These are phyloP conservation scores for Plodia interpunctella DNA, from an alignment of 1,140 invertebrate species.

Conservation along the genomic window DNA sequence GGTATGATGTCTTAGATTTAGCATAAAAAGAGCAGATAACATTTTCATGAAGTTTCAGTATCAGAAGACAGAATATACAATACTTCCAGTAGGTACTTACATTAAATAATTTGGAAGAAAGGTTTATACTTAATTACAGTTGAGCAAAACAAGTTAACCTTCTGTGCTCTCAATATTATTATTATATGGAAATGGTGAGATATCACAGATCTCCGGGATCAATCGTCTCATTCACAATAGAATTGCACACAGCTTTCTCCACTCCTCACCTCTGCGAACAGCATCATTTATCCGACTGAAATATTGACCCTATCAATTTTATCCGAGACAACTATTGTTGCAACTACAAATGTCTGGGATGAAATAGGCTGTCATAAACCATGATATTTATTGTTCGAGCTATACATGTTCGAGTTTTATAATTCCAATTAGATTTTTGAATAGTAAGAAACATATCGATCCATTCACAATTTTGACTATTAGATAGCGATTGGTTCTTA, in stretches of 20 bases:
- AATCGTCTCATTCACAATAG: constrained; percentile 44
- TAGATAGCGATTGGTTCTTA: too few relatives aligned
- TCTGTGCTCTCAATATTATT: background rate
- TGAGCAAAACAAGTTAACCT: background rate
- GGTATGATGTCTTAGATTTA: too few relatives aligned
- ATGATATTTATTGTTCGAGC: background rate
- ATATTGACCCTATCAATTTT: constrained; percentile 31
- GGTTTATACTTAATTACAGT: too few relatives aligned
- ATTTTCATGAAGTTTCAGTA: too few relatives aligned
- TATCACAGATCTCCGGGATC: constrained; percentile 40
- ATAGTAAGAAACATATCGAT: too few relatives aligned
- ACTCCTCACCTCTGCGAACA: constrained; percentile 34
- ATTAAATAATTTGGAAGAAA: too few relatives aligned
- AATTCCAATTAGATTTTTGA: too few relatives aligned
- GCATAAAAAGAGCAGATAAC: too few relatives aligned
- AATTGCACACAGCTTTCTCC: constrained; percentile 45
- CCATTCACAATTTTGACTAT: too few relatives aligned
- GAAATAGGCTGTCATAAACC: background rate
- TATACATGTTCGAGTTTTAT: too few relatives aligned
- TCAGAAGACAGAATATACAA: too few relatives aligned
- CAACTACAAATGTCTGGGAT: background rate
- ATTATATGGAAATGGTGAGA: constrained; percentile 21
- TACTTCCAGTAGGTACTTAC: too few relatives aligned
- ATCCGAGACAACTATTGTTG: constrained; percentile 22
- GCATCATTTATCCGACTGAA: constrained; percentile 31